Base-by-base conservation (phyloP, 2,888 invertebrate genomes). In the Rutpela maculata region DNA sequence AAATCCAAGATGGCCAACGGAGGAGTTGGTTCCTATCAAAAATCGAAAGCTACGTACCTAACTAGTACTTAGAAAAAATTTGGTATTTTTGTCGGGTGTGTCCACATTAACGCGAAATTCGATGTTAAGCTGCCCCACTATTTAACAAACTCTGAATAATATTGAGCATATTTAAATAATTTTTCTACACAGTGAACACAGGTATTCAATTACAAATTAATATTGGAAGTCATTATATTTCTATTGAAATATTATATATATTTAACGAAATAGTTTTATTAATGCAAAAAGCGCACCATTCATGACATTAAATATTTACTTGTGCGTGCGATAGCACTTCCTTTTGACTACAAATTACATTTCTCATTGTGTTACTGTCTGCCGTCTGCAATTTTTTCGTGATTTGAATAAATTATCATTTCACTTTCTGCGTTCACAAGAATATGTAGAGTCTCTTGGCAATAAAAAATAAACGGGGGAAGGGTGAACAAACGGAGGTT, bases 321-420 rank as follows among this genome's bases (percentile, higher is more conserved):
- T 72, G 72, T 72, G 72, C 72, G 72, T 72, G 72, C 55, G 72
- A 55, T 72, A 31, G 63, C 72, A 60, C 72, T 72, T 72, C 72
- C 72, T 72, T 63, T 63, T 63, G 72, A 72, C 72, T 72, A 72
- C 72, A 72, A 72, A 72, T 72, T 72, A 72, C 63, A 63, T 72
- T 63, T 72, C 72, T 72, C 72, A 72, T 72, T 72, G 72, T 72
- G 63, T 72, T 72, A 62, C 72, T 72, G 72, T 72, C 72, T 72
- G 72, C 72, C 72, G 72, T 72, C 72, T 72, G 72, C 72, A 63
- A 72, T 72, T 72, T 72, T 72, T 63, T 72, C 72, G 72, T 72
- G 72, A 50, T 26, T 18, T n/a, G 72, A 72, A 72, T 72, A 72
- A 72, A 72, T 72, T 63, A 72, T 72, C 17, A 50, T 59, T 72